phyloP scores from a whole-genome alignment of 1,140 invertebrate genomes.

The Dolichoris vasculosae region DNA sequence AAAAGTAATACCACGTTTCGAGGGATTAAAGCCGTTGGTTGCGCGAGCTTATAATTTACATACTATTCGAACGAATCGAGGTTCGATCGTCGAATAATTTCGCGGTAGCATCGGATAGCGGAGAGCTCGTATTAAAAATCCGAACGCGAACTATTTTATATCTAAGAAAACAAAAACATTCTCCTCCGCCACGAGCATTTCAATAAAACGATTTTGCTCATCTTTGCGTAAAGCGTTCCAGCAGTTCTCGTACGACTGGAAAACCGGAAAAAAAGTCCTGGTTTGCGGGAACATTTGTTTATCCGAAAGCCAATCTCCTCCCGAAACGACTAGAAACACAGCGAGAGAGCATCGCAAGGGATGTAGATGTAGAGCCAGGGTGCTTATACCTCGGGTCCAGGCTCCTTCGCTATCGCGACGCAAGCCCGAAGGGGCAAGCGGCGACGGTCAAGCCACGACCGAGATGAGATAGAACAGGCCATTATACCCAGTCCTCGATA shows the following conservation, averaged over 20 bases:
- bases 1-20: too few species aligned
- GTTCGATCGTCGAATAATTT: too few species aligned
- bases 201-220: not conserved
- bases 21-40: too few species aligned
- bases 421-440: not conserved
- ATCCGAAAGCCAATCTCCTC: conserved; percentile 40
- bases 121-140: not conserved
- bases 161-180: conserved; percentile 20
- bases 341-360: conserved; percentile 17
- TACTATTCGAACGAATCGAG: too few species aligned
- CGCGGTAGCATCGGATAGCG: too few species aligned
- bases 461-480: conserved; percentile 74
- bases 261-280: not conserved
- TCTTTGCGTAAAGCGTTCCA: not conserved
- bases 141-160: not conserved
- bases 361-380: conserved; percentile 10
- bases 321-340: conserved; percentile 38
- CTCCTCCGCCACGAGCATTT: not conserved
- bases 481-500: conserved; percentile 71
- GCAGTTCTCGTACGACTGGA: not conserved
- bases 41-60: too few species aligned
- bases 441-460: conserved; percentile 49
- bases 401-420: conserved; percentile 2
- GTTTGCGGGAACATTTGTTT: conserved; percentile 33
- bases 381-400: conserved; percentile 15